A percentile compares a stretch with the other conserved stretches of the same genome.
phyloP scores from a whole-genome alignment of 2,797 vertebrate species.

The Muscicapa comitata region DNA sequence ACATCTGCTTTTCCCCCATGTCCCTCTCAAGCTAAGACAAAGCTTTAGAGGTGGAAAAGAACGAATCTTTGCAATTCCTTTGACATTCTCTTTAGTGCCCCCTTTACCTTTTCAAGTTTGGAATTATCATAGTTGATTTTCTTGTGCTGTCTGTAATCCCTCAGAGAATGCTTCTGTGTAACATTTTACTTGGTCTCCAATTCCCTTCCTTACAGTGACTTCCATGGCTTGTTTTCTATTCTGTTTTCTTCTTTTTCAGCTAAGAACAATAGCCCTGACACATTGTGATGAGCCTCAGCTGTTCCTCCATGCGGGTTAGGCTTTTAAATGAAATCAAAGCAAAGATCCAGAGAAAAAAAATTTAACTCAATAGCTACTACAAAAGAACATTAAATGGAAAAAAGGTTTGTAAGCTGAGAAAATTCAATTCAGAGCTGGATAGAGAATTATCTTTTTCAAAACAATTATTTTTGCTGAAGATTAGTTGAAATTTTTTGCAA shows the following conservation, averaged over 20 bases:
- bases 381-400: background rate
- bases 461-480: background rate
- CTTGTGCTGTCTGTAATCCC: background rate
- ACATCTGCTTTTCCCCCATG: fast-evolving
- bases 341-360: constrained; percentile 13
- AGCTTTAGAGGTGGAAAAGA: background rate
- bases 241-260: background rate
- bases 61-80: background rate
- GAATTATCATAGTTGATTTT: constrained; percentile 5
- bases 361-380: background rate
- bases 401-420: background rate
- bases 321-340: constrained; percentile 8
- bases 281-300: background rate
- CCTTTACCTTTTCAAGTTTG: background rate
- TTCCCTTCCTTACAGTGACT: background rate
- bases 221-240: background rate
- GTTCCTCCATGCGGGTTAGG: background rate
- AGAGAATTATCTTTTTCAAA: background rate
- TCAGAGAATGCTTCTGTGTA: background rate
- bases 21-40: background rate
- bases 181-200: background rate
- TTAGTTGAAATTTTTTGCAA: background rate
- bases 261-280: background rate
- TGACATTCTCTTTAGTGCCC: background rate
- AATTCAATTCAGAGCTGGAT: background rate